phyloP scores from a whole-genome alignment of 2,113 vertebrate genomes.

The Ctenodactylus gundi region DNA sequence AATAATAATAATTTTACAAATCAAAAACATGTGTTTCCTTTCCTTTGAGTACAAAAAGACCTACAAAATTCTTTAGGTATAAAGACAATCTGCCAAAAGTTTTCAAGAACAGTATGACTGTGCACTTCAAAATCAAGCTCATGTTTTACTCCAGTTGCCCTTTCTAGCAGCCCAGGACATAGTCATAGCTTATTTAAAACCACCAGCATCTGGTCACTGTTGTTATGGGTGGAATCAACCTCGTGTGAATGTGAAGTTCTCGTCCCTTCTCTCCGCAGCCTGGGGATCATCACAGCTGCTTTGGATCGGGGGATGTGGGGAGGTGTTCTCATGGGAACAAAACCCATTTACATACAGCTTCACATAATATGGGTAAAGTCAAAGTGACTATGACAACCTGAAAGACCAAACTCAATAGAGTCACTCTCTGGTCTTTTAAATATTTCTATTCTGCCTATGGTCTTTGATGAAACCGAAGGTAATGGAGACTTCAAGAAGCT shows the following conservation, averaged over 20 bases:
- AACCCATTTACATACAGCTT: not conserved
- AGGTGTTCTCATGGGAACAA: not conserved
- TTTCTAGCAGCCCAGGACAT: not conserved
- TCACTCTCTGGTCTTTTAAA: not conserved
- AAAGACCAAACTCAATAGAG: not conserved
- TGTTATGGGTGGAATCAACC: not conserved
- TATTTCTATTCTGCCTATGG: not conserved
- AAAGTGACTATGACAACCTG: not conserved
- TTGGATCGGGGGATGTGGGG: not conserved
- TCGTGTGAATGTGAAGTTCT: not conserved
- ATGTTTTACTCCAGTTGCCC: not conserved
- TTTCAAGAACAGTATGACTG: not conserved
- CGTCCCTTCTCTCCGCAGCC: not conserved
- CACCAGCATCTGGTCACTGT: not conserved
- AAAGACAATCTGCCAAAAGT: not conserved
- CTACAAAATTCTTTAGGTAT: not conserved
- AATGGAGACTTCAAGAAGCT: not conserved
- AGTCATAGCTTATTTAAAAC: not conserved
- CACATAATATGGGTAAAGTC: not conserved
- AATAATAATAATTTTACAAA: not conserved
- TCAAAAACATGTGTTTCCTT: not conserved
- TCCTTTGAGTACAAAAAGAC: constrained; percentile 19
- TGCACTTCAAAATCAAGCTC: not conserved
- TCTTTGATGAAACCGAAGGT: not conserved
- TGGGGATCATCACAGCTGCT: not conserved